Evolutionary conservation across 2,888 invertebrate genomes (phyloP), one percentile per base, ranked within the genome.

Genomic region (Lepas anatifera): DNA sequence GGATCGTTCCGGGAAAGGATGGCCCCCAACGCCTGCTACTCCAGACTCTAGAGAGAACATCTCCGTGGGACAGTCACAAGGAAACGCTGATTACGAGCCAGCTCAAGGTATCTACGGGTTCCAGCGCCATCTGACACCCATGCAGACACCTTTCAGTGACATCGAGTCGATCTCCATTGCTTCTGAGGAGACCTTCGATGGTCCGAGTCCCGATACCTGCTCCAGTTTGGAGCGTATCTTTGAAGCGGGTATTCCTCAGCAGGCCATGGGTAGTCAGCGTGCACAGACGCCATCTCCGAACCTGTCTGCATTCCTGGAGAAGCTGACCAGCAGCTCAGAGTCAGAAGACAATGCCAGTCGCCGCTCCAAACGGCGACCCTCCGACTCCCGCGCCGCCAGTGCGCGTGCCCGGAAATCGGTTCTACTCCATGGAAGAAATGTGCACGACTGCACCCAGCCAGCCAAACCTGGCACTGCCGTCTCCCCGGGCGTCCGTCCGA

Each of bases 391-490:
- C 58, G 58, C 25, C 32, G 58, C 58, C 58, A 35, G 58, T 58
- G 58, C 58, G 58, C 22, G 58, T 58, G 58, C 58, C 58, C 22
- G 18, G 35, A 1, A 58, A 58, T 35, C 58, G 58, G 13, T 58
- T 58, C 58, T 58, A 58, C 58, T 58, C 58, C 32, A 58, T 58
- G 58, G 58, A 58, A 22, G 58, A 58, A 35, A 58, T 58, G 58
- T 58, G 58, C 35, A 58, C 58, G 22, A 58, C 58, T 18, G 58
- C 58, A 2, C 58, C 58, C 25, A 58, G 58, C 35, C 58, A 32
- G 58, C 22, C 58, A 22, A 58, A 58, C 22, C 58, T 58, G 58
- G 18, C 58, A 6, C 32, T 58, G 8, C n/a, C 58, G 18, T 58
- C 58, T 13, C 18, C 58, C 58, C 29, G 35, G 22, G 18, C 6